Percentiles rank a stretch among this genome's conserved stretches.
phyloP scores from a whole-genome alignment of 2,797 vertebrate species.

The Argentina silus region DNA sequence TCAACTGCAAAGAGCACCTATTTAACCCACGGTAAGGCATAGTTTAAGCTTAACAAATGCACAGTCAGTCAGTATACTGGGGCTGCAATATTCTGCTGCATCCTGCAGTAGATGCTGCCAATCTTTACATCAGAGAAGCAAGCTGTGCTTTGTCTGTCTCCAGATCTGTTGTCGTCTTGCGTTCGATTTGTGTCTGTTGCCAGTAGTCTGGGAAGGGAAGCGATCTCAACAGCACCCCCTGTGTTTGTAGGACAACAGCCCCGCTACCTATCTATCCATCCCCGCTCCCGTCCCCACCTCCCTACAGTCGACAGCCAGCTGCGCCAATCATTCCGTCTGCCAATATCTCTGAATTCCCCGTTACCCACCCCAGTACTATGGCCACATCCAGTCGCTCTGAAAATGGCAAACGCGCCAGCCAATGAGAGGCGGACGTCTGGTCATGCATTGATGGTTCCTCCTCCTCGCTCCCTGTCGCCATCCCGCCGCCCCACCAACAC shows the following conservation, averaged over 20 bases:
- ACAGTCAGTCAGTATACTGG: not conserved
- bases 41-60: not conserved
- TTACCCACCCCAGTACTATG: slow-evolving; percentile 51
- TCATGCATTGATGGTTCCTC: slow-evolving; percentile 57
- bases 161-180: slow-evolving; percentile 60
- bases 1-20: not conserved
- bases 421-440: slow-evolving; percentile 72
- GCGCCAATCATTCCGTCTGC: slow-evolving; percentile 60
- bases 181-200: slow-evolving; percentile 50
- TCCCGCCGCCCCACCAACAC: slow-evolving; percentile 21
- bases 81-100: slow-evolving; percentile 38
- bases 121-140: not conserved
- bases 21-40: not conserved
- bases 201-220: slow-evolving; percentile 10
- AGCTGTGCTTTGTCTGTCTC: not conserved
- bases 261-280: not conserved
- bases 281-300: slow-evolving; percentile 21
- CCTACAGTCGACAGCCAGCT: slow-evolving; percentile 52
- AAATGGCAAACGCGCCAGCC: slow-evolving; percentile 65
- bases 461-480: not conserved
- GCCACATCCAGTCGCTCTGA: slow-evolving; percentile 52
- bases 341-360: slow-evolving; percentile 68
- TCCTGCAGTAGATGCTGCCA: slow-evolving; percentile 15
- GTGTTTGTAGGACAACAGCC: slow-evolving; percentile 29
- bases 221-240: slow-evolving; percentile 32